A percentile compares a stretch with the other conserved stretches of the same genome.
phyloP scores from a whole-genome alignment of 2,797 vertebrate genomes.

The Coreius guichenoti region DNA sequence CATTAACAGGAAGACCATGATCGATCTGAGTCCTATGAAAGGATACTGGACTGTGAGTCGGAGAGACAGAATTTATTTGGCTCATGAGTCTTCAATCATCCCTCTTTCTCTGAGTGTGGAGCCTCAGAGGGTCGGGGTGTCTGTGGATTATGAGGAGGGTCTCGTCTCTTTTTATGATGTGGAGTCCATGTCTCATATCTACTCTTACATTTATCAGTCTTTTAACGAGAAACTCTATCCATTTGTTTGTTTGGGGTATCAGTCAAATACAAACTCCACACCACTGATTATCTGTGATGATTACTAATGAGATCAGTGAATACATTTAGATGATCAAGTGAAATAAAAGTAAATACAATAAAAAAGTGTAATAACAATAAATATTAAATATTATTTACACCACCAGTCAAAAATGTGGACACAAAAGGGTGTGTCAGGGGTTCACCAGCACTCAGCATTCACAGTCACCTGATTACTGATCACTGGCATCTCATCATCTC shows the following conservation, averaged over 20 bases:
- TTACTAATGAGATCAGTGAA: not conserved
- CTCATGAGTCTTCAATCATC: not conserved
- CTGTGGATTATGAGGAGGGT: conserved; percentile 56
- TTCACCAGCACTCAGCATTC: no score
- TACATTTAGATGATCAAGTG: not conserved
- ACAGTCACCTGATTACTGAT: no score
- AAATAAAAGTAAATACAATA: no score
- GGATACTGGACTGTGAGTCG: conserved; percentile 45
- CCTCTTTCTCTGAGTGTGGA: conserved; percentile 28
- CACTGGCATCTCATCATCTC: no score
- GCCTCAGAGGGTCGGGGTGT: conserved; percentile 8
- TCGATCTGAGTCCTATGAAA: not conserved
- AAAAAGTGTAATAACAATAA: not conserved
- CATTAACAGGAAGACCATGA: not conserved
- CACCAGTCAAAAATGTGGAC: no score
- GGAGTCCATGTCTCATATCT: conserved; percentile 48
- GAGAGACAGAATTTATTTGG: not conserved
- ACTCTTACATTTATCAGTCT: conserved; percentile 34
- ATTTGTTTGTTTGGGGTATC: not conserved
- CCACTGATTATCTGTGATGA: conserved; percentile 40
- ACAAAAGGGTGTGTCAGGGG: no score
- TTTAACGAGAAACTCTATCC: not conserved
- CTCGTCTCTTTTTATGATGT: conserved; percentile 59
- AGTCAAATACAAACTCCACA: not conserved
- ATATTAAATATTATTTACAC: no score